phyloP scores from a whole-genome alignment of 2,113 vertebrate genomes.

The Ursus arctos region DNA sequence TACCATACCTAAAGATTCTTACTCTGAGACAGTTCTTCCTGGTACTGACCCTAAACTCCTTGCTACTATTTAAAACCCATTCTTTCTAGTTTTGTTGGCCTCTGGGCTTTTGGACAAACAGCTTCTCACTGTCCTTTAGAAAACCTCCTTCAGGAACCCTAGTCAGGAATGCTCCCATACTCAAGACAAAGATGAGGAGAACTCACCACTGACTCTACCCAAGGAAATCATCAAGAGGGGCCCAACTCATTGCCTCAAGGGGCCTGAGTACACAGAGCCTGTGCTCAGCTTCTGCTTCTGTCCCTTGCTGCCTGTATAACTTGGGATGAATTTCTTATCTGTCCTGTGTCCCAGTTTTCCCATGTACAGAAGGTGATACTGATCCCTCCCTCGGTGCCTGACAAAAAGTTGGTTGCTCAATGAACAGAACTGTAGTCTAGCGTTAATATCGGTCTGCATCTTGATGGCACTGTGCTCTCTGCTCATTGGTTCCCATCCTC shows the following conservation, averaged over 20 bases:
- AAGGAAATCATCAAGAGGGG: not conserved
- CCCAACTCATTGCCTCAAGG: not conserved
- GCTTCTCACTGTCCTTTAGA: slow-evolving; percentile 28
- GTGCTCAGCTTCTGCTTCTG: not conserved
- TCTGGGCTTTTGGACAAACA: slow-evolving; percentile 22
- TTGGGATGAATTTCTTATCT: not conserved
- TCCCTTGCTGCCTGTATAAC: not conserved
- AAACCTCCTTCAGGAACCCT: not conserved
- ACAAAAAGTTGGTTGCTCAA: not conserved
- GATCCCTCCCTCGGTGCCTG: not conserved
- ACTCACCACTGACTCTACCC: not conserved
- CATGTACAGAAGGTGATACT: not conserved
- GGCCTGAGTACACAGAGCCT: not conserved
- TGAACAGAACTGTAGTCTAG: not conserved
- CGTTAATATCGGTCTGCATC: not conserved
- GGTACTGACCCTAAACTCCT: not conserved
- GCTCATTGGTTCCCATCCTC: not conserved
- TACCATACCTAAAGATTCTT: not conserved
- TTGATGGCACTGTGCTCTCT: not conserved
- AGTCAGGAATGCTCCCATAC: not conserved
- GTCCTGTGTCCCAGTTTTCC: not conserved
- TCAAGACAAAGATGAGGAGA: slow-evolving; percentile 32
- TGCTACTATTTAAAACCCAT: not conserved
- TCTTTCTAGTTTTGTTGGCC: slow-evolving; percentile 28
- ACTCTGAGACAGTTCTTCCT: not conserved